Percentiles rank a stretch among this genome's conserved stretches.
Conservation (phyloP, 2,113 vertebrate genomes). For the Tachysurus fulvidraco region DNA sequence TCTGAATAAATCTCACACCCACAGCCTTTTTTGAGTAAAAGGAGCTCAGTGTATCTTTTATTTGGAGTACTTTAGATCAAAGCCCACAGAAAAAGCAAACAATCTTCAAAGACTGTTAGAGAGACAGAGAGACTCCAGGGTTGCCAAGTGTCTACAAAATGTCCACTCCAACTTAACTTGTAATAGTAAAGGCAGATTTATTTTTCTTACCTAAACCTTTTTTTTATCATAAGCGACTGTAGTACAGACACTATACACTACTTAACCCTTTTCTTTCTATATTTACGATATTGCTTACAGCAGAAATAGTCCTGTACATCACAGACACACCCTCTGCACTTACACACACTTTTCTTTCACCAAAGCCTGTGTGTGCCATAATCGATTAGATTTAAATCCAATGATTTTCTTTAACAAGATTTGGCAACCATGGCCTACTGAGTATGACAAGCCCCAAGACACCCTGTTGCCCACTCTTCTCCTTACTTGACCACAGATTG, state of each 20-base stretch:
- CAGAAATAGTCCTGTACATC: neutral
- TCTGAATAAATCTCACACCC: neutral
- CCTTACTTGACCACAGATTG: neutral
- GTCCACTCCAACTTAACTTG: neutral
- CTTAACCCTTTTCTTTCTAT: neutral
- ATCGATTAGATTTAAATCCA: neutral
- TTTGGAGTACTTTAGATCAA: neutral
- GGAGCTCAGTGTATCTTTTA: neutral
- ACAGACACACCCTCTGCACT: neutral
- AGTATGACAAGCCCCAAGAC: neutral
- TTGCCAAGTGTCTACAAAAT: neutral
- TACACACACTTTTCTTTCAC: neutral
- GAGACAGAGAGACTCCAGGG: neutral
- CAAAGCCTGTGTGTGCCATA: neutral
- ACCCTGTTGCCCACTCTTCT: neutral
- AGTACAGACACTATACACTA: neutral
- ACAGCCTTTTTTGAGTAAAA: neutral
- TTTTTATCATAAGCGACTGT: neutral
- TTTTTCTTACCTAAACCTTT: neutral
- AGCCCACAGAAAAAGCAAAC: neutral
- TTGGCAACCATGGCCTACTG: neutral
- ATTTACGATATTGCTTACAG: neutral
- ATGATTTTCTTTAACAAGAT: neutral
- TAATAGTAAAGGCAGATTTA: neutral
- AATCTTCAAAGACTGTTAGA: neutral